Base-by-base conservation (phyloP, 1,140 invertebrate genomes). In the Gryon sp. region DNA sequence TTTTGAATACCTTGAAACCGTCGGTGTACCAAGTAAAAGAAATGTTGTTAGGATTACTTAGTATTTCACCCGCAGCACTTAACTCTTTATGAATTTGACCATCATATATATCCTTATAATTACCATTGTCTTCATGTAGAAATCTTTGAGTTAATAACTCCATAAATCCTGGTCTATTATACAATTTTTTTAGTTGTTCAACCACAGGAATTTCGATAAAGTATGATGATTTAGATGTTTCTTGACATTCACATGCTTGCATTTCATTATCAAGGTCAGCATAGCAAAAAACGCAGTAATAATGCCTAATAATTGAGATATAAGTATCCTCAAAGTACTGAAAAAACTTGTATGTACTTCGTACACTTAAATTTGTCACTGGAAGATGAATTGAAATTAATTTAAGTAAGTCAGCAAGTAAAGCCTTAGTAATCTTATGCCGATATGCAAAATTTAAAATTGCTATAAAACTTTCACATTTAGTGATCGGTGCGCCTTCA, bases 1-100 rank as follows among this genome's bases (percentile, higher is more conserved):
- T 7, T 46, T 22, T 46, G 7, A 22, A 46, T 4, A 28, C 11
- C 15, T 15, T 7, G 8, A 46, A 14, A 2, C 43, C 43, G 11
- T 46, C 43, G 5, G 43, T 46, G 20, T 46, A 46, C 18, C 18
- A 14, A 8, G 14, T 22, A 26, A 52, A 52, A 8, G 48, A 52
- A 11, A 52, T 26, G 4, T 36, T 34, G 4, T n/a, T 12, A 0
- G 7, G 9, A 11, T 34, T 7, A 16, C 12, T 18, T 4, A 52
- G 28, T 18, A 36, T 20, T 34, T 6, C n/a, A 12, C 9, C n/a
- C 14, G 4, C 5, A 9, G 5, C 4, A 11, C 2, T 32, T n/a
- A 34, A 8, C 4, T 34, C 48, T 36, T 52, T 32, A 18, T 52
- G 36, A n/a, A 52, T 36, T 2, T 34, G 12, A 0, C 28, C 48